phyloP scores from a whole-genome alignment of 2,797 vertebrate species.

The Danio aesculapii region DNA sequence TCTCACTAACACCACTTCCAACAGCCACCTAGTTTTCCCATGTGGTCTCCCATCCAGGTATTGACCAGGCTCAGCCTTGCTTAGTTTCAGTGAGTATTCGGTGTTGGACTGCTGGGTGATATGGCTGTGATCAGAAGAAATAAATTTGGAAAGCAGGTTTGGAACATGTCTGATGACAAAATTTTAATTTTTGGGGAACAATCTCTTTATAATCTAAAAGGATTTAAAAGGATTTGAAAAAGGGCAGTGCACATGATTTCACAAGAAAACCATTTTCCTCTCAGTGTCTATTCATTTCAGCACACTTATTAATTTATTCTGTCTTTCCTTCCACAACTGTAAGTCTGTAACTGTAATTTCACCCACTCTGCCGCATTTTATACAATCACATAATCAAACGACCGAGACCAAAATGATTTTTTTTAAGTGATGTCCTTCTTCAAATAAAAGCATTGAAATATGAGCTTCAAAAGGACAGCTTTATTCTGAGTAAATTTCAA shows the following conservation, averaged over 20 bases:
- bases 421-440: slow-evolving; percentile 12
- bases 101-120: too few relatives aligned
- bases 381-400: slow-evolving; percentile 32
- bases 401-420: slow-evolving; percentile 27
- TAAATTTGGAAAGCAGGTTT: too few relatives aligned
- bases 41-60: too few relatives aligned
- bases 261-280: not conserved
- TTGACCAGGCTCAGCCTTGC: too few relatives aligned
- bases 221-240: not conserved
- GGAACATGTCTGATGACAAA: too few relatives aligned
- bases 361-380: slow-evolving; percentile 22
- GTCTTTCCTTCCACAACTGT: slow-evolving; percentile 12
- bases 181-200: too few relatives aligned
- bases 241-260: not conserved
- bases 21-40: too few relatives aligned
- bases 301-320: slow-evolving; percentile 16
- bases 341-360: slow-evolving; percentile 15
- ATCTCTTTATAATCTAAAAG: not conserved
- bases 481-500: slow-evolving; percentile 18
- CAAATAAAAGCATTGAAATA: slow-evolving; percentile 40
- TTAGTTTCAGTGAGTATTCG: too few relatives aligned
- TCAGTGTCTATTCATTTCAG: not conserved
- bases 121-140: too few relatives aligned
- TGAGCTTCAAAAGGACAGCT: slow-evolving; percentile 26
- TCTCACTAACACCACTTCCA: too few relatives aligned